A percentile compares a stretch with the other conserved stretches of the same genome.
These are phyloP conservation scores for Thymallus thymallus DNA, from an alignment of 2,113 vertebrate species.

Conservation along the genomic window DNA sequence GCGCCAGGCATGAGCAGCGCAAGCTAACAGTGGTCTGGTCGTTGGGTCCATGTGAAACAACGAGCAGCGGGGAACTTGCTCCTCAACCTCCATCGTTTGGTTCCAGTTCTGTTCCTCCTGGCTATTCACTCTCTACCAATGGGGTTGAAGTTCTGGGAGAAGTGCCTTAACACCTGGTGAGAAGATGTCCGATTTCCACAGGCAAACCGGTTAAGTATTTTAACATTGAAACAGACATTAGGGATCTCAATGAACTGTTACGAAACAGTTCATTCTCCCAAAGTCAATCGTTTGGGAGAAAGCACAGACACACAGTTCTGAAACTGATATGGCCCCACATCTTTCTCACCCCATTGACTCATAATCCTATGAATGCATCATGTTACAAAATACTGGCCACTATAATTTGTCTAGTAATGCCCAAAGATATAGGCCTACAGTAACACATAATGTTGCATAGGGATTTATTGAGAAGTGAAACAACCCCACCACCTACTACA, in stretches of 20 bases:
- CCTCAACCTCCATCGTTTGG: constrained; percentile 23
- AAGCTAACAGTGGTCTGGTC: too few species aligned
- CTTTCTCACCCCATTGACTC: not conserved
- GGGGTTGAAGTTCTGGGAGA: not conserved
- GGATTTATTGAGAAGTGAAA: not conserved
- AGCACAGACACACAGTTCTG: too few species aligned
- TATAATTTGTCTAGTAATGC: too few species aligned
- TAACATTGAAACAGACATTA: not conserved
- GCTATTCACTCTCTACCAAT: not conserved
- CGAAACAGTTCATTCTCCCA: too few species aligned
- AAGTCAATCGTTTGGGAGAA: not conserved
- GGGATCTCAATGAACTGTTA: not conserved
- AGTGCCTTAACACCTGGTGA: not conserved
- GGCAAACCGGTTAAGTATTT: not conserved
- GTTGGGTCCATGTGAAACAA: constrained; percentile 20
- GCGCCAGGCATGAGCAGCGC: constrained; percentile 21
- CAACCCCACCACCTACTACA: not conserved
- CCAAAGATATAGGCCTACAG: too few species aligned
- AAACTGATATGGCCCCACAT: not conserved
- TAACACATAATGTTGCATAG: too few species aligned
- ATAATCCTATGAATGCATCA: not conserved
- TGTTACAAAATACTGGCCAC: too few species aligned
- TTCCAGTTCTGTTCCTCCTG: constrained; percentile 18
- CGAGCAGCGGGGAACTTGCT: not conserved
- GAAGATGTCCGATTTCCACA: not conserved